phyloP scores from a whole-genome alignment of 1,140 invertebrate genomes.

The Homalodisca vitripennis region DNA sequence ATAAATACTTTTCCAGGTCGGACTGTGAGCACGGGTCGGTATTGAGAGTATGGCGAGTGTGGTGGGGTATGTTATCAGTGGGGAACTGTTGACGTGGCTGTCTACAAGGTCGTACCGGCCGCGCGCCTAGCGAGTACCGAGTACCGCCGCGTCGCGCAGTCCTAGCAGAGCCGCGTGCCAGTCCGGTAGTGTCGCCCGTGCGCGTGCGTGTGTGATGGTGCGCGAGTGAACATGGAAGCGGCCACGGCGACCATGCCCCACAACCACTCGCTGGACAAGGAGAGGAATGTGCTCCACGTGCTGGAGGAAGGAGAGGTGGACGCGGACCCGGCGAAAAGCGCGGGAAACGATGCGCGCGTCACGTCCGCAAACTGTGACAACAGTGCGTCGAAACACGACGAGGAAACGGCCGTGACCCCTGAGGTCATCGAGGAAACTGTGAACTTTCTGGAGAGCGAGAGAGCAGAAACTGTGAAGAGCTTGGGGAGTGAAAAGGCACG shows the following conservation, averaged over 20 bases:
- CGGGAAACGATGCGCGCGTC: not conserved
- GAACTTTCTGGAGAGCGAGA: too few relatives aligned
- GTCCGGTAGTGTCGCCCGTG: not conserved
- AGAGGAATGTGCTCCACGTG: too few relatives aligned
- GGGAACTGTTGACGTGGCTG: not conserved
- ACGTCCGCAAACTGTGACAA: too few relatives aligned
- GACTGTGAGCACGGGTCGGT: too few relatives aligned
- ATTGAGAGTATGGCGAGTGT: too few relatives aligned
- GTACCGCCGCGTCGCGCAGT: too few relatives aligned
- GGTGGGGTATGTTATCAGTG: not conserved
- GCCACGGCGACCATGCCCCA: slow-evolving; percentile 3
- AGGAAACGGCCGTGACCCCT: not conserved
- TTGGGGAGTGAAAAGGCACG: too few relatives aligned
- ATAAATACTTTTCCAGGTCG: too few relatives aligned
- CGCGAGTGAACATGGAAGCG: not conserved
- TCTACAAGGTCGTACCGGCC: not conserved
- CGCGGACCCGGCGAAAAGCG: not conserved
- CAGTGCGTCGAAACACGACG: not conserved
- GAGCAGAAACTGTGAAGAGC: too few relatives aligned
- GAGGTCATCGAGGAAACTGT: not conserved
- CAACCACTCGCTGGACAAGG: not conserved
- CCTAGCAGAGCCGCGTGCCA: not conserved
- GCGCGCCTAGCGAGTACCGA: too few relatives aligned
- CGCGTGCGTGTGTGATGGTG: slow-evolving; percentile 2
- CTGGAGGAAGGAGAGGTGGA: not conserved